phyloP scores from a whole-genome alignment of 2,113 vertebrate species.

The Chrysemys picta region DNA sequence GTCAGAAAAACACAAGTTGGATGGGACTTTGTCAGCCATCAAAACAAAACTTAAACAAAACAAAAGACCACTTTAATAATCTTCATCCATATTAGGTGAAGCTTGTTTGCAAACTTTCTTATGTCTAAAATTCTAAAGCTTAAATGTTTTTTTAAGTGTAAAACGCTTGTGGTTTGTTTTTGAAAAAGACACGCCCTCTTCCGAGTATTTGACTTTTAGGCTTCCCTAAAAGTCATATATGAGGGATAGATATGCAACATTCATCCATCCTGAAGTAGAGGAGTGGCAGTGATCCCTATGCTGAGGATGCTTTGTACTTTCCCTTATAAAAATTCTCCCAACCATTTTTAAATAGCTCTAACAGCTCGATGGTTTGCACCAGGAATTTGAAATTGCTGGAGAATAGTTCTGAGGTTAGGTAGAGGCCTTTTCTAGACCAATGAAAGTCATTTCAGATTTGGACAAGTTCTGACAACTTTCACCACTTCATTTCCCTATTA shows the following conservation, averaged over 20 bases:
- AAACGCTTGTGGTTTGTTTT: background rate
- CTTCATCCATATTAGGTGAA: background rate
- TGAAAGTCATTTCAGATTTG: background rate
- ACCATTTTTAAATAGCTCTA: background rate
- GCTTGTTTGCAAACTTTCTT: background rate
- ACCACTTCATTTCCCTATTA: background rate
- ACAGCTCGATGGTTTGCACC: background rate
- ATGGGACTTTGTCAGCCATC: background rate
- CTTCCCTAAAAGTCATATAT: background rate
- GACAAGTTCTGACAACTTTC: background rate
- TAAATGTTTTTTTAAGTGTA: background rate
- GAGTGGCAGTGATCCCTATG: background rate
- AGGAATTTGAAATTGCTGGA: background rate
- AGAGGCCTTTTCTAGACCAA: background rate
- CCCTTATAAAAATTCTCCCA: background rate
- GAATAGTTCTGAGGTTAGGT: too few species aligned
- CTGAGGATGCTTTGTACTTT: background rate
- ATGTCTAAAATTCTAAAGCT: background rate
- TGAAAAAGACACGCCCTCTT: background rate
- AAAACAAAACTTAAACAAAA: background rate
- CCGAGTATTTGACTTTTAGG: accelerated
- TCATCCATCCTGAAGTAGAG: background rate
- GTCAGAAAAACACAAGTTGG: background rate
- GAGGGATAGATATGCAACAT: background rate
- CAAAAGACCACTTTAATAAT: background rate